phyloP scores from a whole-genome alignment of 2,113 vertebrate genomes.

The Spizaetus ornatus region DNA sequence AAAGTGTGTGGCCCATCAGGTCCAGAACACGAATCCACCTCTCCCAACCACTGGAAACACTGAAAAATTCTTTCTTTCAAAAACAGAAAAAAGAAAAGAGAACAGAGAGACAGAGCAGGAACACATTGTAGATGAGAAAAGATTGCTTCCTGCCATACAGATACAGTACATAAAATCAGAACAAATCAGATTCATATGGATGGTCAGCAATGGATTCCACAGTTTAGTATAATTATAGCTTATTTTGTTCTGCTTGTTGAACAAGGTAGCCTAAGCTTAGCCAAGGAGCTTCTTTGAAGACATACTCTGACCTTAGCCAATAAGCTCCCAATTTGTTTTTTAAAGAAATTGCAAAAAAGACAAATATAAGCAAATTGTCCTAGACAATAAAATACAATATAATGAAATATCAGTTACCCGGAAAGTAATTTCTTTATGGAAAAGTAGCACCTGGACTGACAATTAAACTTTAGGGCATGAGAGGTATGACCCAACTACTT shows the following conservation, averaged over 20 bases:
- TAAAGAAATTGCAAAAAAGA: neutral
- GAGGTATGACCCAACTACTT: neutral
- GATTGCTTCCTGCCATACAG: neutral
- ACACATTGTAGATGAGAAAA: neutral
- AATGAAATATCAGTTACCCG: constrained; percentile 2
- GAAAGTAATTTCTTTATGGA: constrained; percentile 8
- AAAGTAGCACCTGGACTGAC: neutral
- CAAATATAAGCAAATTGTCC: neutral
- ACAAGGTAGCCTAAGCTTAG: neutral
- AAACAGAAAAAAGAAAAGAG: neutral
- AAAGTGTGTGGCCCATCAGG: neutral
- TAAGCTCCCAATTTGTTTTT: neutral
- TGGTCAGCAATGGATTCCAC: neutral
- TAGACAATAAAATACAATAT: neutral
- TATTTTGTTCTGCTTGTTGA: neutral
- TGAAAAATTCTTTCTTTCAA: neutral
- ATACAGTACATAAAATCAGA: neutral
- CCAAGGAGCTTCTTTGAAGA: neutral
- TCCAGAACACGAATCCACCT: neutral
- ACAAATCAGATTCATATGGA: neutral
- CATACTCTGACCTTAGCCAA: neutral
- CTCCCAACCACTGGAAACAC: neutral
- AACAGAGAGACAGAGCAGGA: neutral
- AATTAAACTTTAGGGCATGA: neutral
- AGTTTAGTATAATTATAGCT: neutral